Conservation (phyloP, 2,797 vertebrate species). For the Dermochelys coriacea region DNA sequence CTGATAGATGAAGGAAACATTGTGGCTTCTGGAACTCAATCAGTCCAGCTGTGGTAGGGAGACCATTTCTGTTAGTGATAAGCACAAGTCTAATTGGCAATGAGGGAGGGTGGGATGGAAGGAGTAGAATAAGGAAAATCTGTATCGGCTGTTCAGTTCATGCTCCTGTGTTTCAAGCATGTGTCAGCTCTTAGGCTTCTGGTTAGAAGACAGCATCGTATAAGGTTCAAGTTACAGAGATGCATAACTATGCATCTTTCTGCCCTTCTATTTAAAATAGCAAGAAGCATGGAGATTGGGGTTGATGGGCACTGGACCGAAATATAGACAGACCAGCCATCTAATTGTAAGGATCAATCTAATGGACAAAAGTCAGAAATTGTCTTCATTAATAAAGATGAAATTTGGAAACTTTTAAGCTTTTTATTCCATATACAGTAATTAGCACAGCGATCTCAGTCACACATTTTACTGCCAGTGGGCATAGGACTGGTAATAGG, state of each 20-base stretch:
- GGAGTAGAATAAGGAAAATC: neutral
- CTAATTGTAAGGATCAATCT: neutral
- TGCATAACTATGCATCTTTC: neutral
- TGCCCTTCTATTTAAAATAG: accelerated
- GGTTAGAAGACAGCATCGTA: accelerated
- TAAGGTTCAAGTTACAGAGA: neutral
- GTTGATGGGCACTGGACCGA: accelerated
- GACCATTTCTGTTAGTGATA: slow-evolving; percentile 29
- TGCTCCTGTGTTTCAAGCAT: neutral
- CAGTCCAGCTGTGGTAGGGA: slow-evolving; percentile 45
- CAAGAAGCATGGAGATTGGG: neutral
- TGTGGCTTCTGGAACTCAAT: slow-evolving; percentile 40
- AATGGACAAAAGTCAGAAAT: neutral
- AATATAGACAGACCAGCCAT: neutral
- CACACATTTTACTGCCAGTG: slow-evolving; percentile 51
- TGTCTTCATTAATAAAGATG: neutral
- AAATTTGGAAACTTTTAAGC: slow-evolving; percentile 49
- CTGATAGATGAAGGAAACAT: slow-evolving; percentile 52
- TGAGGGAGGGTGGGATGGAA: slow-evolving; percentile 13
- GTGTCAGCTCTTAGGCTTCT: accelerated
- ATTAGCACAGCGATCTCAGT: slow-evolving; percentile 23
- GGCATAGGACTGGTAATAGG: slow-evolving; percentile 39
- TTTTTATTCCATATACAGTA: slow-evolving; percentile 46
- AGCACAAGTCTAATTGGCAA: neutral
- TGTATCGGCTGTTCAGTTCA: slow-evolving; percentile 14